Evolutionary conservation across 1,140 invertebrate species (phyloP).

Genomic region (Achatina immaculata): DNA sequence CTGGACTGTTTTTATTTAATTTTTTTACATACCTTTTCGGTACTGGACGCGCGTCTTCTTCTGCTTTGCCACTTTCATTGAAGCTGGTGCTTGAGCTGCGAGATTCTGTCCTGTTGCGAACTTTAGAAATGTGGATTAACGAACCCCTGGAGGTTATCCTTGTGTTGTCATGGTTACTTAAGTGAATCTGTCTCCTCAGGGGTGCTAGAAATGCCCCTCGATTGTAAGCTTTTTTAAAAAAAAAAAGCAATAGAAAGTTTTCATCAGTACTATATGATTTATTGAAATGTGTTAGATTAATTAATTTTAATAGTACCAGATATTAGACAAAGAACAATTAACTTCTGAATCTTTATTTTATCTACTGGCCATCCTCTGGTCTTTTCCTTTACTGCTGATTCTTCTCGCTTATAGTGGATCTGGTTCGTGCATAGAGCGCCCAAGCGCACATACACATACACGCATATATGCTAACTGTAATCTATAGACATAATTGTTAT

Average conservation of each 20-base stretch:
- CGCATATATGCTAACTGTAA: no score
- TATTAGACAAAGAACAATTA: background rate
- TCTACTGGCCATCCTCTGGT: background rate
- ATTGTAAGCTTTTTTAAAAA: background rate
- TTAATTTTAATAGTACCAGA: background rate
- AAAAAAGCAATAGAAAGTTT: background rate
- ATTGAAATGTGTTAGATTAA: background rate
- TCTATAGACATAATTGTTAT: no score
- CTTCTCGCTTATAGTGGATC: background rate
- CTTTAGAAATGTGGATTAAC: background rate
- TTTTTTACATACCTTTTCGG: background rate
- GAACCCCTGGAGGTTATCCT: background rate
- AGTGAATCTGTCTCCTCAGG: background rate
- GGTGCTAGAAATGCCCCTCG: background rate
- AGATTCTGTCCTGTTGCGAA: background rate
- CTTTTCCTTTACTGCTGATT: background rate
- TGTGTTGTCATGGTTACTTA: background rate
- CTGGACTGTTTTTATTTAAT: no score
- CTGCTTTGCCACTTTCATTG: background rate
- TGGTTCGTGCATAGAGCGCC: background rate
- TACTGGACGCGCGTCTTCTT: no score
- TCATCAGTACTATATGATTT: background rate
- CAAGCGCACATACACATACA: no score
- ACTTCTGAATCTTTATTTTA: background rate
- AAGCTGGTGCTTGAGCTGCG: background rate